Base-by-base conservation (phyloP, 1,140 invertebrate species). In the Drosophila watanabei region DNA sequence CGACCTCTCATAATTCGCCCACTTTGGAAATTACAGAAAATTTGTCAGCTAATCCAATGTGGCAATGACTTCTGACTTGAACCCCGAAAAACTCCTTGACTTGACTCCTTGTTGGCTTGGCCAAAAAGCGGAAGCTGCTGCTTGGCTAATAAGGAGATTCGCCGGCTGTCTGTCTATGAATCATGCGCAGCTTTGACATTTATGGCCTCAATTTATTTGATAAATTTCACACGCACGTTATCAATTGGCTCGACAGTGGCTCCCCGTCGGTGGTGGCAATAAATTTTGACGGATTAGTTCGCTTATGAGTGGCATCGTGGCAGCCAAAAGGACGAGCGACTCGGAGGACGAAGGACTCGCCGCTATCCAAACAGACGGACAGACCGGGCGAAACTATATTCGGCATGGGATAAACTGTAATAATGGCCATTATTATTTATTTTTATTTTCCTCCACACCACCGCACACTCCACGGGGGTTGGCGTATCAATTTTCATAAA, bases 191-290 rank as follows among this genome's bases (percentile, higher is more conserved):
- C 86, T 90, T 69, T 82, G 86, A 90, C 86, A 90, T 90, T 90
- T 90, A 90, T 90, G 82, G 82, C 87, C 82, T 78, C 82, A 90
- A 90, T 90, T 90, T 90, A 90, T 90, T 90, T 90, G 86, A 90
- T 90, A 90, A 90, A 90, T 90, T 90, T 90, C 86, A 82, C 86
- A 90, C 86, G 86, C 86, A 90, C 87, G 87, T 90, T 90, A 90
- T 90, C 86, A 90, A 90, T 90, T 90, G 87, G 69, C 82, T 66
- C 37, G 60, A 20, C 77, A 66, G 66, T 72, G 75, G 62, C 66
- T 75, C 64, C 54, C 63, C 68, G 24, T 41, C 56, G 75, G 73
- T 76, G 88, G 62, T 70, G 86, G 86, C 79, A 82, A 90, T 90
- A 90, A 90, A 90, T 90, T 87, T 90, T 90, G 86, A 90, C 86